These are phyloP conservation scores for Nasonia giraulti DNA, from an alignment of 1,140 invertebrate genomes.

Conservation along the genomic window DNA sequence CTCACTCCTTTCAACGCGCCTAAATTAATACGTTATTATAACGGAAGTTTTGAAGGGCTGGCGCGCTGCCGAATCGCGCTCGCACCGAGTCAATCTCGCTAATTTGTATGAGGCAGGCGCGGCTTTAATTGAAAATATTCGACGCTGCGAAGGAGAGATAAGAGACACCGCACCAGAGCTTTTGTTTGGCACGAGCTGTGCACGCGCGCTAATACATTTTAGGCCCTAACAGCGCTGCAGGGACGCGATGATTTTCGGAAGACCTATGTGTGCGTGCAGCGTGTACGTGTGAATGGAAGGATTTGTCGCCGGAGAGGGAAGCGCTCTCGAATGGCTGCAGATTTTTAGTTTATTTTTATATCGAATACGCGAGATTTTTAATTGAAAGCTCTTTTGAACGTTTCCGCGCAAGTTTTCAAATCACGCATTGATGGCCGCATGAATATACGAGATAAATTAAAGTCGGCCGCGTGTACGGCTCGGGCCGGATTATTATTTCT, in stretches of 20 bases:
- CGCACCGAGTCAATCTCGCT: conserved; percentile 55
- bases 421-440: background rate
- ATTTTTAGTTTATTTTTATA: too few species aligned
- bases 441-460: too few species aligned
- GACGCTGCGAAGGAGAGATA: conserved; percentile 17
- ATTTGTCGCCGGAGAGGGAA: background rate
- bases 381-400: too few species aligned
- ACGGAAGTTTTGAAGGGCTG: conserved; percentile 61
- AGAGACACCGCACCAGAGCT: background rate
- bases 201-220: conserved; percentile 47
- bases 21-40: conserved; percentile 72
- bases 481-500: background rate
- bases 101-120: conserved; percentile 49
- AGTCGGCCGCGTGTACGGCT: too few species aligned
- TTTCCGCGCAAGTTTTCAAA: background rate
- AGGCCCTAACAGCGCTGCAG: conserved; percentile 51
- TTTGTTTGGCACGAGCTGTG: conserved; percentile 40
- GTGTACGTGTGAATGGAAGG: background rate
- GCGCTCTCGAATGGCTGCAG: too few species aligned
- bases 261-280: background rate
- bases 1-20: conserved; percentile 56
- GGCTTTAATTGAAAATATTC: conserved; percentile 52
- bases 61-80: conserved; percentile 66
- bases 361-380: too few species aligned
- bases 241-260: conserved; percentile 1